Percentiles rank a stretch among this genome's conserved stretches.
These are phyloP conservation scores for Drosophila parabipectinata DNA, from an alignment of 1,140 invertebrate species.

Conservation along the genomic window DNA sequence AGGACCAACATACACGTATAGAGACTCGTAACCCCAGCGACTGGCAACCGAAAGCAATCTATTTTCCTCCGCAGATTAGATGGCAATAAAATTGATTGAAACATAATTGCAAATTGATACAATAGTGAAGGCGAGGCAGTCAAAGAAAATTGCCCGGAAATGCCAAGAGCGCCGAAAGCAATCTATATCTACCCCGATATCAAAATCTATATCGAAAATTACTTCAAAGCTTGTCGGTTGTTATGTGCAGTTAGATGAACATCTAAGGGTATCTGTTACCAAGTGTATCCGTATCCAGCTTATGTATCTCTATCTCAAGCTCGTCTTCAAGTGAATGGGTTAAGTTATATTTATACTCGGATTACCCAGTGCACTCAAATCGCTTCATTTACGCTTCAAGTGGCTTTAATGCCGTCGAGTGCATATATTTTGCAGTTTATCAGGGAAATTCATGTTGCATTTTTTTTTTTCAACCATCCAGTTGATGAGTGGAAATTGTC, in stretches of 20 bases:
- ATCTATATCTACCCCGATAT: conserved; percentile 20
- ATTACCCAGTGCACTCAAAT: conserved; percentile 9
- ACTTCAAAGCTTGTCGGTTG: conserved; percentile 45
- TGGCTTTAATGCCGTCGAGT: conserved; percentile 19
- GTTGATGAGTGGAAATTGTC: conserved; percentile 28
- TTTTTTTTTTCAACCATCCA: conserved; percentile 10
- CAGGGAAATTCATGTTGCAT: conserved; percentile 11
- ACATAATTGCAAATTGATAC: conserved; percentile 71
- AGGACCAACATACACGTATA: background rate
- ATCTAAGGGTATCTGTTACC: conserved; percentile 18
- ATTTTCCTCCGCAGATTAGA: conserved; percentile 51
- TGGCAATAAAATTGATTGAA: conserved; percentile 69
- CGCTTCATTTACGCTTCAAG: conserved; percentile 27
- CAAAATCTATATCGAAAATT: conserved; percentile 28
- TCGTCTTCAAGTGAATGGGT: conserved; percentile 18
- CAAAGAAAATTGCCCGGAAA: conserved; percentile 55
- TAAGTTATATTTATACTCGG: conserved; percentile 5
- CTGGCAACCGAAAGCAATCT: conserved; percentile 56
- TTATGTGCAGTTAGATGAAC: conserved; percentile 43
- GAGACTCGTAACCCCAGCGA: background rate
- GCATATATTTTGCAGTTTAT: conserved; percentile 18
- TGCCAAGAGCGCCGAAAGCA: conserved; percentile 50
- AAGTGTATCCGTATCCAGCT: background rate
- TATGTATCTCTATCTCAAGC: conserved; percentile 1
- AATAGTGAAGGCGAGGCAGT: conserved; percentile 38